phyloP scores from a whole-genome alignment of 1,140 invertebrate genomes.

The Drosophila kikkawai region DNA sequence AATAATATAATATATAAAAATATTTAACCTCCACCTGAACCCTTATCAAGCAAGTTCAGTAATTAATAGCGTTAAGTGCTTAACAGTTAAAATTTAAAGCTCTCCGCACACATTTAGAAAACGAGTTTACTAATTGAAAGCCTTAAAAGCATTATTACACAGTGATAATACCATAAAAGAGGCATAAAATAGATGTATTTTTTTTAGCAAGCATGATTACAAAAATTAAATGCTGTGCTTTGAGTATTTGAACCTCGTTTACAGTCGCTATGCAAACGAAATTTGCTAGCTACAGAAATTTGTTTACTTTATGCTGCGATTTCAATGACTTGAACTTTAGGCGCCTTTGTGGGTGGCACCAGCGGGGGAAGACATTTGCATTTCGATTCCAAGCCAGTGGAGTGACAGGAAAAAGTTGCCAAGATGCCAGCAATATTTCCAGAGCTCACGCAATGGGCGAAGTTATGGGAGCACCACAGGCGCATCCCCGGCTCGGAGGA shows the following conservation, averaged over 20 bases:
- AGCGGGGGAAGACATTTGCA: neutral
- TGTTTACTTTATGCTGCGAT: slow-evolving; percentile 10
- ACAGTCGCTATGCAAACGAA: neutral
- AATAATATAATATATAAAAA: too few species aligned
- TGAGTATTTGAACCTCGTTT: neutral
- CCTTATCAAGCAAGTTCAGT: neutral
- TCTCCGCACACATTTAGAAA: neutral
- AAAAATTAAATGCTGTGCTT: neutral
- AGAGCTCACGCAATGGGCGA: slow-evolving; percentile 59
- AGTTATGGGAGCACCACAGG: slow-evolving; percentile 45
- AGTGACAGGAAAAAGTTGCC: slow-evolving; percentile 38
- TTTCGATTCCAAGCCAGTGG: neutral
- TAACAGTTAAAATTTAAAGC: neutral
- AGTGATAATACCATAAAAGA: neutral
- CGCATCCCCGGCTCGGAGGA: slow-evolving; percentile 37
- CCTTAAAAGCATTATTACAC: slow-evolving; percentile 3
- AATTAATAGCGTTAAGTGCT: neutral
- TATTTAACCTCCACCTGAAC: neutral
- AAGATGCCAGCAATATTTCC: slow-evolving; percentile 29
- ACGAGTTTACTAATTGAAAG: slow-evolving; percentile 2
- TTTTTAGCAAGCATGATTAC: slow-evolving; percentile 1
- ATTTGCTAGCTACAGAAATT: slow-evolving; percentile 7
- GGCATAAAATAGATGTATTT: neutral
- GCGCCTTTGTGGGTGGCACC: slow-evolving; percentile 18
- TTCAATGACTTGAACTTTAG: slow-evolving; percentile 30